These are phyloP conservation scores for Streptopelia turtur DNA, from an alignment of 2,797 vertebrate genomes.

Conservation along the genomic window DNA sequence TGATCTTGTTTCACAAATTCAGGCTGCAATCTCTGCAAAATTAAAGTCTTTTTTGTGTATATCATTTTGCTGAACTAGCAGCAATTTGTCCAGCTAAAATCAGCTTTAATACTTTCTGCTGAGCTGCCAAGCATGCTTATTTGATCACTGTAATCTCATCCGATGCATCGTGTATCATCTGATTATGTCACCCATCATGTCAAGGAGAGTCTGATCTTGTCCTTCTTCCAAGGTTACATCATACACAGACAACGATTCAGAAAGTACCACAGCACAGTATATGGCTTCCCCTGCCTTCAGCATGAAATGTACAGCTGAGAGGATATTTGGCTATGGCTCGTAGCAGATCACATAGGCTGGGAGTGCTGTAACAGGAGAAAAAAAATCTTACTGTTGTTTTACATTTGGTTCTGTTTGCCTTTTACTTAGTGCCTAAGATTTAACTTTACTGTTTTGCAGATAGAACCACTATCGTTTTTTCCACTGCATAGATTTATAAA, in stretches of 20 bases:
- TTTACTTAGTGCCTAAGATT: constrained; percentile 21
- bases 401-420: constrained; percentile 12
- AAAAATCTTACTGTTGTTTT: not conserved
- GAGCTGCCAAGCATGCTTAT: not conserved
- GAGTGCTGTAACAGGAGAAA: constrained; percentile 57
- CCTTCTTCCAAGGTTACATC: constrained; percentile 25
- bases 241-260: not conserved
- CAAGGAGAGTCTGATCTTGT: not conserved
- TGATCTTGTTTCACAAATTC: not conserved
- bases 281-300: constrained; percentile 62
- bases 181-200: constrained; percentile 23
- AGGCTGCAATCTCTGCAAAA: not conserved
- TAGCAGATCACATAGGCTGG: constrained; percentile 29
- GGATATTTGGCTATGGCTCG: constrained; percentile 51
- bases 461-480: not conserved
- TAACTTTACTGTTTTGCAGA: not conserved
- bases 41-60: not conserved
- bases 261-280: not conserved
- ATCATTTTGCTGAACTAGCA: not conserved
- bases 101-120: not conserved
- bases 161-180: not conserved
- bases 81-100: not conserved
- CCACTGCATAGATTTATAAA: constrained; percentile 36
- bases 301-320: constrained; percentile 59
- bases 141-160: not conserved